Conservation (phyloP, 2,888 invertebrate species). For the Drosophila borealis region DNA sequence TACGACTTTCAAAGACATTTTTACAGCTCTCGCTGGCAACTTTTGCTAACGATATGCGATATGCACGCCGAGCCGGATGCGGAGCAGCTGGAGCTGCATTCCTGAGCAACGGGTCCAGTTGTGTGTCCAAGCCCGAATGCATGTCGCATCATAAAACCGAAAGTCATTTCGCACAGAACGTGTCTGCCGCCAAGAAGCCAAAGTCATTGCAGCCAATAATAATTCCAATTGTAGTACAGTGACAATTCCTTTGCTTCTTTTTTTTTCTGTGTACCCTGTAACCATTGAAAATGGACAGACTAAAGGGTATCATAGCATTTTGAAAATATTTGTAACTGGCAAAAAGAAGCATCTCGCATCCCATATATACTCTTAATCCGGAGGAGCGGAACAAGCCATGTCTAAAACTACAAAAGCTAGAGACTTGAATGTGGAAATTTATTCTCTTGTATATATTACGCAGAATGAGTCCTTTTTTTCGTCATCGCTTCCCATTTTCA, state of each 20-base stretch:
- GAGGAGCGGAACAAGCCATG: too few species aligned
- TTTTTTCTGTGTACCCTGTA: too few species aligned
- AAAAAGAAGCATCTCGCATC: too few species aligned
- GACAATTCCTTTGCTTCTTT: conserved; percentile 65
- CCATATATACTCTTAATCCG: too few species aligned
- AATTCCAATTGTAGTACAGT: conserved; percentile 81
- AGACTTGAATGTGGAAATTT: too few species aligned
- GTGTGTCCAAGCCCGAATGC: conserved; percentile 58
- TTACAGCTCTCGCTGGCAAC: conserved; percentile 75
- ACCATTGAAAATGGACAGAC: too few species aligned
- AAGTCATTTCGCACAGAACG: conserved; percentile 81
- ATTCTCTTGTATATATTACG: too few species aligned
- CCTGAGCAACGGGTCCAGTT: conserved; percentile 43
- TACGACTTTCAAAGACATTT: conserved; percentile 81
- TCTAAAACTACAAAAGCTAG: too few species aligned
- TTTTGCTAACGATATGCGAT: conserved; percentile 81
- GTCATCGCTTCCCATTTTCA: too few species aligned
- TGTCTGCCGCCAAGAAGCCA: conserved; percentile 75
- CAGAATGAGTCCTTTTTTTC: too few species aligned
- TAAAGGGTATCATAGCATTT: too few species aligned
- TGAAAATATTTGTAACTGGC: too few species aligned
- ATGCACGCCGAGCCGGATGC: conserved; percentile 52
- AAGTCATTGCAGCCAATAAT: conserved; percentile 81
- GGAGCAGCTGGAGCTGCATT: conserved; percentile 44
- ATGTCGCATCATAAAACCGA: conserved; percentile 80